phyloP scores from a whole-genome alignment of 2,113 vertebrate species.

The Terrapene triunguis region DNA sequence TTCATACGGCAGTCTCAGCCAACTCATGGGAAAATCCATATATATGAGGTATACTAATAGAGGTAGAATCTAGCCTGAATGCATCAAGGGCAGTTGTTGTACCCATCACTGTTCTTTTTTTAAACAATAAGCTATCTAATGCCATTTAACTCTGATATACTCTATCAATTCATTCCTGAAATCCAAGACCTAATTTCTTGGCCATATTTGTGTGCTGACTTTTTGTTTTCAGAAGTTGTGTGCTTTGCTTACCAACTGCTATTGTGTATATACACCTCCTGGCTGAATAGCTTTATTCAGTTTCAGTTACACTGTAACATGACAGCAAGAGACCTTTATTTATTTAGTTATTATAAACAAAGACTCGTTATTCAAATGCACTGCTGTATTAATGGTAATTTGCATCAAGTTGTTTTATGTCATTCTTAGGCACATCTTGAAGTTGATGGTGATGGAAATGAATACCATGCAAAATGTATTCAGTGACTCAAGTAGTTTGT shows the following conservation, averaged over 20 bases:
- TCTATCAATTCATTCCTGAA: not conserved
- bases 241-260: not conserved
- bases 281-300: not conserved
- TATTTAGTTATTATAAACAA: not conserved
- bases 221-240: not conserved
- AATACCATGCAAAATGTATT: slow-evolving; percentile 28
- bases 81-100: not conserved
- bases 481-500: not conserved
- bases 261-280: fast-evolving
- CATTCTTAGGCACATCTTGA: not conserved
- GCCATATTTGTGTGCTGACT: not conserved
- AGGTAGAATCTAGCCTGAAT: not conserved
- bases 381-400: slow-evolving; percentile 1
- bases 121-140: not conserved
- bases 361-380: slow-evolving; percentile 1
- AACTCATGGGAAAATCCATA: not conserved
- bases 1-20: not conserved
- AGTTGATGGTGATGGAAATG: not conserved
- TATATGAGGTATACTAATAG: not conserved
- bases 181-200: not conserved
- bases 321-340: not conserved
- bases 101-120: not conserved
- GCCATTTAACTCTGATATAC: not conserved
- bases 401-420: not conserved
- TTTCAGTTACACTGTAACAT: not conserved